Conservation (phyloP, 2,888 invertebrate species). For the Platynereis dumerilii region DNA sequence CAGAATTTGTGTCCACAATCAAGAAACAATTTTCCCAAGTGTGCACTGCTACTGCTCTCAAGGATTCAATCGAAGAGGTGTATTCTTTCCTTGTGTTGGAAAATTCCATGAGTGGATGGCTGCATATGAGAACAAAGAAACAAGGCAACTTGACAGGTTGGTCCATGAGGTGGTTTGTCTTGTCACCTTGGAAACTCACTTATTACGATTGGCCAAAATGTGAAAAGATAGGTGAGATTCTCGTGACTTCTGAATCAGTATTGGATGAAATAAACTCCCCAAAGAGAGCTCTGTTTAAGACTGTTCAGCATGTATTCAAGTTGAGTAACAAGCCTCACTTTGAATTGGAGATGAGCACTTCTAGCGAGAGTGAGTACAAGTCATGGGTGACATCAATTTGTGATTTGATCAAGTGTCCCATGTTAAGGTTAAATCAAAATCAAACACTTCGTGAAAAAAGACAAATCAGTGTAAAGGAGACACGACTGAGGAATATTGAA, state of each 20-base stretch:
- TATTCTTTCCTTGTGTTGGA: slow-evolving; percentile 35
- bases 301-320: too few relatives aligned
- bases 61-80: slow-evolving; percentile 29
- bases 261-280: too few relatives aligned
- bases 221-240: slow-evolving; percentile 15
- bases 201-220: slow-evolving; percentile 26
- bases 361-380: too few relatives aligned
- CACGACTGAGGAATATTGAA: too few relatives aligned
- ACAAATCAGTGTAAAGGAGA: too few relatives aligned
- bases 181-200: slow-evolving; percentile 27
- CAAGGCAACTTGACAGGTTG: slow-evolving; percentile 39
- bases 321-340: too few relatives aligned
- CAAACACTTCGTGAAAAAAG: too few relatives aligned
- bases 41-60: background rate
- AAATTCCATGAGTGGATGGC: slow-evolving; percentile 33
- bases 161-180: slow-evolving; percentile 34
- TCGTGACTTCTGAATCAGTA: slow-evolving; percentile 6
- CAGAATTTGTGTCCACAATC: slow-evolving; percentile 2
- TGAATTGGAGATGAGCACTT: too few relatives aligned
- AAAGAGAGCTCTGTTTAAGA: too few relatives aligned
- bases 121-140: slow-evolving; percentile 33
- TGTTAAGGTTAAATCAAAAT: too few relatives aligned
- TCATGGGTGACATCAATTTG: too few relatives aligned
- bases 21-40: background rate
- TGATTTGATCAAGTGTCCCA: too few relatives aligned